phyloP scores from a whole-genome alignment of 2,113 vertebrate genomes.

The Morone chrysops region DNA sequence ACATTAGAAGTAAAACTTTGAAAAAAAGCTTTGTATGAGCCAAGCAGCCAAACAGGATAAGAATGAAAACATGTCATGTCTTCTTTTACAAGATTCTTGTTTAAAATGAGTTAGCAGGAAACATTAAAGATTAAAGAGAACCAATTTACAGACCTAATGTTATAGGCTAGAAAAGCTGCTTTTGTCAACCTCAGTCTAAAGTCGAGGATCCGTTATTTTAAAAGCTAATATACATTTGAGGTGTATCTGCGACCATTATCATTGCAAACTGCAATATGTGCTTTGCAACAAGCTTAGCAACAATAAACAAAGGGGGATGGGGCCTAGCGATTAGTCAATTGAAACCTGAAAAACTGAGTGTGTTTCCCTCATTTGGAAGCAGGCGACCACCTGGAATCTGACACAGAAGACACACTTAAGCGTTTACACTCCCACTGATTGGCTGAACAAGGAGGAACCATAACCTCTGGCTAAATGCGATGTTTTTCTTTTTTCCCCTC shows the following conservation, averaged over 20 bases:
- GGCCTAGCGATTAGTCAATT: background rate
- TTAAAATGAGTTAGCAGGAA: background rate
- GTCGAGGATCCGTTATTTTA: background rate
- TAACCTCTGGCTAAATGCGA: slow-evolving; percentile 13
- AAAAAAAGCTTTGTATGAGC: background rate
- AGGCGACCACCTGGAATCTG: background rate
- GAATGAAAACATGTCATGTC: background rate
- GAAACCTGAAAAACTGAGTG: background rate
- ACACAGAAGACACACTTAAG: background rate
- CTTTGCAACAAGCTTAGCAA: background rate
- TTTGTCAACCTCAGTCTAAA: background rate
- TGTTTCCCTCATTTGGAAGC: background rate
- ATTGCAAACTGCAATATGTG: background rate
- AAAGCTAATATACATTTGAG: background rate
- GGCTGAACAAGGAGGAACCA: background rate
- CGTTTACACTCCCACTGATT: slow-evolving; percentile 9
- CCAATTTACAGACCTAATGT: background rate
- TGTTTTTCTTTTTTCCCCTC: background rate
- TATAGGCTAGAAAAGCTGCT: background rate
- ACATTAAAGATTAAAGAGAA: background rate
- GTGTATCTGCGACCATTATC: background rate
- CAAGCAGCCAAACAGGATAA: background rate
- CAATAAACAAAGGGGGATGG: background rate
- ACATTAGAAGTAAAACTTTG: background rate
- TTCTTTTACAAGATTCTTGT: background rate